Conservation (phyloP, 1,140 invertebrate genomes). For the Coboldia fuscipes region DNA sequence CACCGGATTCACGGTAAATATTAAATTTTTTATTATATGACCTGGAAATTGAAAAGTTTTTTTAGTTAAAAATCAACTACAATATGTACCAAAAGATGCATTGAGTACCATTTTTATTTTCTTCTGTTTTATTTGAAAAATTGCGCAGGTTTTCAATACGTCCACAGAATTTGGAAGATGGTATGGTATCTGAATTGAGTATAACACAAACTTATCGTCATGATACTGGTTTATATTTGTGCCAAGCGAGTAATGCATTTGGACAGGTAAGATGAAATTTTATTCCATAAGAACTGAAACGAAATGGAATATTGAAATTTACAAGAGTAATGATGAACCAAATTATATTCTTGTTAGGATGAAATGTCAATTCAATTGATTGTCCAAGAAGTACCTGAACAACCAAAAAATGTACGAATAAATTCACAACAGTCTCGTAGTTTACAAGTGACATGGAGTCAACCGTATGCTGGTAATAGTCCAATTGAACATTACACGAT, state of each 20-base stretch:
- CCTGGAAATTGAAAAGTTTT: too few species aligned
- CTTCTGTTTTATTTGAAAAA: too few species aligned
- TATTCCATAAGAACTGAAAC: constrained; percentile 1
- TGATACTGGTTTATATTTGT: constrained; percentile 77
- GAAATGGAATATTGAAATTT: background rate
- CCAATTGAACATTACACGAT: constrained; percentile 70
- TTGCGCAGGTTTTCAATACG: constrained; percentile 45
- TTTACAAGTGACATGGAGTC: constrained; percentile 63
- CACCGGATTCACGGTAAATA: constrained; percentile 36
- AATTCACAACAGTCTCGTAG: constrained; percentile 56
- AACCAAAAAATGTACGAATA: constrained; percentile 65
- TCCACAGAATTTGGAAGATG: constrained; percentile 52
- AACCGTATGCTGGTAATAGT: constrained; percentile 71
- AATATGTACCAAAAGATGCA: too few species aligned
- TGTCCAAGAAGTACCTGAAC: constrained; percentile 78
- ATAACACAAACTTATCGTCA: constrained; percentile 64
- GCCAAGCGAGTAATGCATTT: constrained; percentile 68
- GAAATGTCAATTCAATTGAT: constrained; percentile 78
- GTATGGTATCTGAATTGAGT: constrained; percentile 63
- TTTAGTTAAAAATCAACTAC: too few species aligned
- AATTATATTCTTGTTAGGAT: constrained; percentile 24
- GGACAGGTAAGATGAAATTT: constrained; percentile 31
- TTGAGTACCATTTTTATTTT: too few species aligned
- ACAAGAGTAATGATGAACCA: background rate
- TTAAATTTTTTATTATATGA: too few species aligned